Base-by-base conservation (phyloP, 2,797 vertebrate genomes). In the Phaenicophaeus curvirostris region DNA sequence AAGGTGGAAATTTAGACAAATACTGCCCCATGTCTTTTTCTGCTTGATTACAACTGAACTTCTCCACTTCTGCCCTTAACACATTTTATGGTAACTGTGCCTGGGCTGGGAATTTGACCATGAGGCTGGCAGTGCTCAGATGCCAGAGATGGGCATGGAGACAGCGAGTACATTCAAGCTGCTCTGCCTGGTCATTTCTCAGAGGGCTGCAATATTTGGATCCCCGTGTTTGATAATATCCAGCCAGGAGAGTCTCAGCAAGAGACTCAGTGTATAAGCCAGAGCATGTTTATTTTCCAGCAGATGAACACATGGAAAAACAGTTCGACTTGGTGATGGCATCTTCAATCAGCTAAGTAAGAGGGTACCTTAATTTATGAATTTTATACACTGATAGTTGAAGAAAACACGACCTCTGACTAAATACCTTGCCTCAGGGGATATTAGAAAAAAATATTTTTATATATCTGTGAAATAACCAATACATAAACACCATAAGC, bases 1-100 rank as follows among this genome's bases (percentile, higher is more conserved):
- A 89, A 59, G 27, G 24, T 28, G 57, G 17, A 48, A 79, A 46
- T 55, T 35, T 9, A 63, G 42, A 33, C 6, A 58, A 79, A 46
- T 37, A 72, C 31, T 72, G 28, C 23, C 57, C 3, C 20, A 54
- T 33, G 12, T 23, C 20, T 66, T 84, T 57, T 35, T 30, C 48
- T 48, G 30, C 12, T 61, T 41, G 31, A n/a, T 54, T 24, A 39
- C 53, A 61, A 21, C 9, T 30, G 15, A 79, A 54, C 41, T 73
- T 61, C 48, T 67, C 11, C 4, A 6, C 8, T 57, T 76, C 35
- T 74, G 18, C 18, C 54, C 57, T 58, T 63, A 63, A 85, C 9
- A 11, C 14, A 33, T 63, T 67, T 39, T 48, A 33, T 0, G 2
- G 6, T 2, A 3, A 27, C 31, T 41, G 59, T 15, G 41, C 27